These are phyloP conservation scores for Nothocercus nigrocapillus DNA, from an alignment of 2,113 vertebrate species.

Conservation along the genomic window DNA sequence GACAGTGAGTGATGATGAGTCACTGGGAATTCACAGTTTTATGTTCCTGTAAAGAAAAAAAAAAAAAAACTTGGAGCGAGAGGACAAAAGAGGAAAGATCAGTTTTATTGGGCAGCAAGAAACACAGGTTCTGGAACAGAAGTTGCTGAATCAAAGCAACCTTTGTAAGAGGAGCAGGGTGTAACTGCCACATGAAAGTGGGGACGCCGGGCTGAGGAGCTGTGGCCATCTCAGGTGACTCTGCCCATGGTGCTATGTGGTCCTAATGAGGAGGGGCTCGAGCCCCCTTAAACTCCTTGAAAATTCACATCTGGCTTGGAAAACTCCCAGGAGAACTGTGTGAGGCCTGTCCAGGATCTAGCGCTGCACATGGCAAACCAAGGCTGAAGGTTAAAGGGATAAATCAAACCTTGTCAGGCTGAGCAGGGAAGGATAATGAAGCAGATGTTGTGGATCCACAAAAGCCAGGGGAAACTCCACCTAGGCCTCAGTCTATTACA, in stretches of 20 bases:
- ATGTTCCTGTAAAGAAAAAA: constrained; percentile 58
- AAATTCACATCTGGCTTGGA: rapidly evolving
- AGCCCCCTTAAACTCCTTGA: not conserved
- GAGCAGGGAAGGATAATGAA: not conserved
- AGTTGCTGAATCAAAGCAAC: not conserved
- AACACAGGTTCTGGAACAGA: not conserved
- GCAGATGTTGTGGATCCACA: not conserved
- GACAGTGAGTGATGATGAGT: constrained; percentile 72
- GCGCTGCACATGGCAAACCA: rapidly evolving
- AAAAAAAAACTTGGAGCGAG: constrained; percentile 20
- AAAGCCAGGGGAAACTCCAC: rapidly evolving
- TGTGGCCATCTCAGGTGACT: rapidly evolving
- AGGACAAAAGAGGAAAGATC: not conserved
- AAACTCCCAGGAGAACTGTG: rapidly evolving
- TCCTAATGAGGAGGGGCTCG: not conserved
- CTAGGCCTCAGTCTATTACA: not conserved
- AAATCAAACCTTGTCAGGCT: not conserved
- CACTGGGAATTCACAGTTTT: constrained; percentile 56
- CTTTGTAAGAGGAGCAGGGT: rapidly evolving
- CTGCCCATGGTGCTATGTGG: rapidly evolving
- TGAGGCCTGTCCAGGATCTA: rapidly evolving
- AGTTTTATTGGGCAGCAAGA: not conserved
- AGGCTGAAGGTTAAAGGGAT: not conserved
- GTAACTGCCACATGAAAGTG: rapidly evolving
- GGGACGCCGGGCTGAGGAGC: rapidly evolving